Conservation (phyloP, 2,888 invertebrate species). For the Apotomis betuletana region DNA sequence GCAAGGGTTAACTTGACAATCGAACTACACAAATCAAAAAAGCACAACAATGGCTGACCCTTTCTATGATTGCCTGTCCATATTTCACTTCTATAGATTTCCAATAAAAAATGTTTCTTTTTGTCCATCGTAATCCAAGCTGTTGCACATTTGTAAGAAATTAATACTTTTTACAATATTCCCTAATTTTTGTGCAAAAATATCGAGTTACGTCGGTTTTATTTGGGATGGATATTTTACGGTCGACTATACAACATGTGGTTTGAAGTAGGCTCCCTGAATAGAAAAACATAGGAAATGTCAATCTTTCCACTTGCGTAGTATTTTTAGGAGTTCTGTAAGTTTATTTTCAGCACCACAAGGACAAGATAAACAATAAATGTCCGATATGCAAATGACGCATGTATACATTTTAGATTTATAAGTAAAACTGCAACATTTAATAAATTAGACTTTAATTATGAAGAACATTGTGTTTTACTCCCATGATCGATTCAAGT, state of each 20-base stretch:
- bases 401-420: neutral
- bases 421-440: no score
- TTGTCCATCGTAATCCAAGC: constrained; percentile 67
- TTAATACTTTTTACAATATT: constrained; percentile 74
- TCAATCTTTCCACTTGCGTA: constrained; percentile 52
- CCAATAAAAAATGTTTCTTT: constrained; percentile 54
- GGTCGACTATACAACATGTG: constrained; percentile 71
- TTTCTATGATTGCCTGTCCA: constrained; percentile 70
- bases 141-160: constrained; percentile 75
- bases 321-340: constrained; percentile 36
- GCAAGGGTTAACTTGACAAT: constrained; percentile 65
- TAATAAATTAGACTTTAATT: no score
- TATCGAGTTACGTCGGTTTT: constrained; percentile 69
- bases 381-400: neutral
- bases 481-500: no score
- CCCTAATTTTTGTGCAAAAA: constrained; percentile 75
- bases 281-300: constrained; percentile 59
- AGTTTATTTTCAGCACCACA: constrained; percentile 35
- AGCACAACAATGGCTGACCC: constrained; percentile 67
- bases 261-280: constrained; percentile 61
- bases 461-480: no score
- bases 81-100: constrained; percentile 61
- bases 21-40: constrained; percentile 52
- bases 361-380: constrained; percentile 16
- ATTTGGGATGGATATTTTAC: constrained; percentile 60